These are phyloP conservation scores for Coleophora flavipennella DNA, from an alignment of 2,888 invertebrate genomes.

Conservation along the genomic window DNA sequence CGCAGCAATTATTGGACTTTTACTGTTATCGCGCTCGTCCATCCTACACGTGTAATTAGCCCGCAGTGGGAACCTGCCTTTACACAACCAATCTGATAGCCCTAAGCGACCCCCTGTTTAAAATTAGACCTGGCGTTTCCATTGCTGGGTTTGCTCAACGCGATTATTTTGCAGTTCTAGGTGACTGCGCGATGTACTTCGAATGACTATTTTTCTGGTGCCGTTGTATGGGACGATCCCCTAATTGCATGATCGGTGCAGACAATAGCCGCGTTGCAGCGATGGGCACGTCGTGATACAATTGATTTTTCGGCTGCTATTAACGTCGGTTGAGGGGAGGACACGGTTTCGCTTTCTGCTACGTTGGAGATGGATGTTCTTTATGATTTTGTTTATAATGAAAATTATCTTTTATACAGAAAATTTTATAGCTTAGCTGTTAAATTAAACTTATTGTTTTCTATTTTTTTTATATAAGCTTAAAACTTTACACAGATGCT, in stretches of 20 bases:
- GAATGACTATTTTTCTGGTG: too few relatives aligned
- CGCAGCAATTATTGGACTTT: constrained; percentile 54
- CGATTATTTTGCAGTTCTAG: too few relatives aligned
- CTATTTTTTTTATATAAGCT: too few relatives aligned
- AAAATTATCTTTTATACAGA: neutral
- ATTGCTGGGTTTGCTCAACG: too few relatives aligned
- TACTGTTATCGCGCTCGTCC: constrained; percentile 62
- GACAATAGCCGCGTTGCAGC: constrained; percentile 44
- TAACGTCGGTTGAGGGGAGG: constrained; percentile 28
- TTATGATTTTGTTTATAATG: neutral
- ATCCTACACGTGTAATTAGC: constrained; percentile 55
- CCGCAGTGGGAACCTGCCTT: constrained; percentile 40
- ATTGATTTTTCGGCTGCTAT: constrained; percentile 44
- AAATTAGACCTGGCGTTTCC: too few relatives aligned
- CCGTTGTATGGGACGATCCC: constrained; percentile 4
- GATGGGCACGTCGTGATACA: constrained; percentile 42
- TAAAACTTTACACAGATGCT: too few relatives aligned
- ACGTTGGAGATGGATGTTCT: too few relatives aligned
- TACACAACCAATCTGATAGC: constrained; percentile 20
- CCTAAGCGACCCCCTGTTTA: too few relatives aligned
- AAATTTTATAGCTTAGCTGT: neutral
- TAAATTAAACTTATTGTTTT: neutral
- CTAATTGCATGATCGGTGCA: constrained; percentile 34
- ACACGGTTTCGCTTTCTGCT: constrained; percentile 18
- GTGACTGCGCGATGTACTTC: too few relatives aligned